These are phyloP conservation scores for Scophthalmus maximus DNA, from an alignment of 2,113 vertebrate genomes.

Conservation along the genomic window DNA sequence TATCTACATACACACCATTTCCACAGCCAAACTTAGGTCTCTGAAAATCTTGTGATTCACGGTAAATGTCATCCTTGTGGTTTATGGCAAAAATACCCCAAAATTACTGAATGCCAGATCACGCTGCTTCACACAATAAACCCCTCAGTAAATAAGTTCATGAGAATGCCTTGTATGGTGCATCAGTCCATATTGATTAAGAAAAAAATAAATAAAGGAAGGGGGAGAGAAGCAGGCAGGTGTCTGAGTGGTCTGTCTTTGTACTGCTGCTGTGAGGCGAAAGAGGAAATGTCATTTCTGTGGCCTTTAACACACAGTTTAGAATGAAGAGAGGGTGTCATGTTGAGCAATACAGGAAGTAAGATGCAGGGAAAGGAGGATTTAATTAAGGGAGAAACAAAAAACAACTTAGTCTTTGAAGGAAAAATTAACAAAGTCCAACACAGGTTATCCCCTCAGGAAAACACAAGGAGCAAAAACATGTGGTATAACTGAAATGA, in stretches of 20 bases:
- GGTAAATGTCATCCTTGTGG: constrained; percentile 13
- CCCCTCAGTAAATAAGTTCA: background rate
- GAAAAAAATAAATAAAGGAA: background rate
- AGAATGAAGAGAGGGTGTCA: too few relatives aligned
- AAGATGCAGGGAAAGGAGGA: too few relatives aligned
- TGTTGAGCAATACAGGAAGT: too few relatives aligned
- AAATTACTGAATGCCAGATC: constrained; percentile 25
- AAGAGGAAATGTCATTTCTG: constrained; percentile 24
- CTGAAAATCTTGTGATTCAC: constrained; percentile 17
- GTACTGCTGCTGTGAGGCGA: constrained; percentile 1
- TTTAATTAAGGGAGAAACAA: too few relatives aligned
- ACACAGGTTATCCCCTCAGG: too few relatives aligned
- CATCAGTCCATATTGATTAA: background rate
- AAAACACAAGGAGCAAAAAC: too few relatives aligned
- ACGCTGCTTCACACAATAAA: constrained; percentile 22
- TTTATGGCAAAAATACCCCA: constrained; percentile 27
- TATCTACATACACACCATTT: background rate
- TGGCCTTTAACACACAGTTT: constrained; percentile 29
- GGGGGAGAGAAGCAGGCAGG: background rate
- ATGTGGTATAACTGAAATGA: too few relatives aligned
- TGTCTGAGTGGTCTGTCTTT: constrained; percentile 2
- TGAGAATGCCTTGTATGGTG: background rate
- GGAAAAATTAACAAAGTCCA: too few relatives aligned
- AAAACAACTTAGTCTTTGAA: too few relatives aligned
- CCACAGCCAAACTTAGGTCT: constrained; percentile 4